Base-by-base conservation (phyloP, 92 coral and sea anemone genomes). In the Heliopora coerulea region DNA sequence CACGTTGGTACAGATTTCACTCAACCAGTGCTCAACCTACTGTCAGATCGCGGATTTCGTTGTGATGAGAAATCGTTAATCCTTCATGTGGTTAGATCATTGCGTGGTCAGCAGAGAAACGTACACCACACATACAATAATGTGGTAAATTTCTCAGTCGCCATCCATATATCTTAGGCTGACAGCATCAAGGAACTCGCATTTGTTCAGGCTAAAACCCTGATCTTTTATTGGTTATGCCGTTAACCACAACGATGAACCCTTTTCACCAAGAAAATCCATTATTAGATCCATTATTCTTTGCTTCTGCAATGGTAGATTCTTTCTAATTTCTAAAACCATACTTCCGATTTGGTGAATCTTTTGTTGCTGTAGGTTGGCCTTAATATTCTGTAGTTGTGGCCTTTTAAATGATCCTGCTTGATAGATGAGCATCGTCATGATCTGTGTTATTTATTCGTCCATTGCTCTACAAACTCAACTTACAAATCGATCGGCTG, bases 271-370 rank as follows among this genome's bases (percentile, higher is more conserved):
- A 20, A 60, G 33, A 33, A 60, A n/a, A 60, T 60, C 66, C 66
- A 60, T 60, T 60, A 39, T 29, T 39, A 34, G 66, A 25, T 60
- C 66, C 66, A 60, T 60, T 60, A 39, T 29, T 39, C 66, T 34
- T 60, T 60, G 66, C 34, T 62, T 62, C 39, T 39, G 15, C 20
- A 44, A 8, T 19, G 68, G 68, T 62, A 32, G 33, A 14, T 5
- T 62, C 39, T 59, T 14, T 60, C 68, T 62, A 44, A 62, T 34
- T 23, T 8, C 48, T 14, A 29, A 15, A 32, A 26, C 68, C 68
- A 29, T 32, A 44, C 24, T 62, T n/a, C 9, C 68, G 20, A 31
- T 20, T 8, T 62, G 21, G 0, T 62, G 24, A 31, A 27, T 44
- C 40, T 62, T 62, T n/a, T 62, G 24, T 62, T 35, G 41, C 7